These are phyloP conservation scores for Tetragnatha montana DNA, from an alignment of 2,888 invertebrate genomes.

Conservation along the genomic window DNA sequence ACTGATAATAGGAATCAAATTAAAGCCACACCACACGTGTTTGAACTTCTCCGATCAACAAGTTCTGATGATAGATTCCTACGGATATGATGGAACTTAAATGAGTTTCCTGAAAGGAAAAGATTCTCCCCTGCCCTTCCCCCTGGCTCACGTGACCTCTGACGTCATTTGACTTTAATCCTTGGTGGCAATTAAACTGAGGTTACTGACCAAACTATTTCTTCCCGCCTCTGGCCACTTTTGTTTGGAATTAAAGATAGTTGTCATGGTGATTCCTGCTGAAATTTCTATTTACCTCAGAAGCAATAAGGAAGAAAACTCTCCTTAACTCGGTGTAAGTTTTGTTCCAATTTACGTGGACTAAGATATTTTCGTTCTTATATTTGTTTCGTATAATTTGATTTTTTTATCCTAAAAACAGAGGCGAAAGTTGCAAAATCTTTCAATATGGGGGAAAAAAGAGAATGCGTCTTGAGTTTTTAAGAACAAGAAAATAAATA, in stretches of 20 bases:
- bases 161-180: constrained; percentile 5
- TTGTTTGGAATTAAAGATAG: constrained; percentile 8
- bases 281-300: neutral
- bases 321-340: no score
- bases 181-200: neutral
- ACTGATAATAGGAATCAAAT: no score
- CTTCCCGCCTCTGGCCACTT: neutral
- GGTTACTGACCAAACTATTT: constrained; percentile 26
- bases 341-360: no score
- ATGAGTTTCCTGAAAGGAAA: neutral
- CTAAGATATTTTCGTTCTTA: no score
- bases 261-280: constrained; percentile 12
- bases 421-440: no score
- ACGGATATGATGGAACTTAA: neutral
- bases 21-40: no score
- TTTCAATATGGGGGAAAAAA: no score
- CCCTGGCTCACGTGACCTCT: neutral
- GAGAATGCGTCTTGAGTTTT: no score
- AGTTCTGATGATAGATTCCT: neutral
- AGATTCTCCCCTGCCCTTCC: neutral
- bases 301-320: constrained; percentile 18
- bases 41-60: neutral
- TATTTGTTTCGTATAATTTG: no score
- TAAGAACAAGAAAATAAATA: no score
- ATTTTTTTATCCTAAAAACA: no score